Evolutionary conservation across 1,140 invertebrate species (phyloP).

Genomic region (Diachasma alloeum): DNA sequence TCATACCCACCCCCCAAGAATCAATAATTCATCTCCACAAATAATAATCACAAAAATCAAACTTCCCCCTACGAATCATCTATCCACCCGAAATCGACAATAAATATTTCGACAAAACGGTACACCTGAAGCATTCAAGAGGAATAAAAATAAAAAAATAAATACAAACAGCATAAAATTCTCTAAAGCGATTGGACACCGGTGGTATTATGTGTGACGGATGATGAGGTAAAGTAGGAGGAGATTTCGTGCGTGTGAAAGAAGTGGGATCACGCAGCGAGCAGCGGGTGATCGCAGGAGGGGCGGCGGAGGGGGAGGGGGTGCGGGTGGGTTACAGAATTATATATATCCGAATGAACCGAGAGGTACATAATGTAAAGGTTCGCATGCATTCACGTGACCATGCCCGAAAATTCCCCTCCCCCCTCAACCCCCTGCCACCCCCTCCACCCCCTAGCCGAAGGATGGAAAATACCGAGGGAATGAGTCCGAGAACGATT

Average conservation of each 20-base stretch:
- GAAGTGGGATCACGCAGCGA: slow-evolving; percentile 42
- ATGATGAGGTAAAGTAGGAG: slow-evolving; percentile 14
- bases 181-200: slow-evolving; percentile 11
- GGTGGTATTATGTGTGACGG: slow-evolving; percentile 10
- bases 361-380: slow-evolving; percentile 29
- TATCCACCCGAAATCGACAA: not conserved
- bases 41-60: too few species aligned
- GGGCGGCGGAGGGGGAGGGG: slow-evolving; percentile 28
- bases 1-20: too few species aligned
- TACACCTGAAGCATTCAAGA: not conserved
- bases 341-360: slow-evolving; percentile 17
- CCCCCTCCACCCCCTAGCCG: slow-evolving; percentile 48
- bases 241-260: slow-evolving; percentile 38
- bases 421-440: slow-evolving; percentile 34
- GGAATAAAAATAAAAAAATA: not conserved
- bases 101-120: not conserved
- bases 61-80: not conserved
- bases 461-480: slow-evolving; percentile 58
- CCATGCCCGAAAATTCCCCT: slow-evolving; percentile 13
- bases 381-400: slow-evolving; percentile 35
- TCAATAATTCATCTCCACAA: too few species aligned
- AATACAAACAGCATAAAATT: not conserved
- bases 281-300: slow-evolving; percentile 16
- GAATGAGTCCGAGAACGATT: slow-evolving; percentile 39
- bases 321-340: slow-evolving; percentile 39